phyloP scores from a whole-genome alignment of 1,140 invertebrate species.

The Metopolophium dirhodum region DNA sequence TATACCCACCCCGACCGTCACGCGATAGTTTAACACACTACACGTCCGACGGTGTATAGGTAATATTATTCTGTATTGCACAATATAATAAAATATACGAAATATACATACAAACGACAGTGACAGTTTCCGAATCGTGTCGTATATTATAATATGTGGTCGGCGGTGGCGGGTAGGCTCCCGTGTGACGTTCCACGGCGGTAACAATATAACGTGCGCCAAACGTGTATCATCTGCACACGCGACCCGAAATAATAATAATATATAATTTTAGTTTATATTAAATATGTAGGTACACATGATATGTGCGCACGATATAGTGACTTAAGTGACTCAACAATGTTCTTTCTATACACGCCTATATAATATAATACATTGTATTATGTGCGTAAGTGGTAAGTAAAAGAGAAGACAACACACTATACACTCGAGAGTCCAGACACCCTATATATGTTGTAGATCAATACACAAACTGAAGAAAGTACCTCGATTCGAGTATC shows the following conservation, averaged over 20 bases:
- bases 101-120: neutral
- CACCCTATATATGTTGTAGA: neutral
- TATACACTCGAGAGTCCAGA: neutral
- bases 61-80: neutral
- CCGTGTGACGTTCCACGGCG: neutral
- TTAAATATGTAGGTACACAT: neutral
- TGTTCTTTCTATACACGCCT: neutral
- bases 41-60: neutral
- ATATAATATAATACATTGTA: neutral
- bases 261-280: neutral
- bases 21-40: neutral
- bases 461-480: neutral
- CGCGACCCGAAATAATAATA: neutral
- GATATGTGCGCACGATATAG: neutral
- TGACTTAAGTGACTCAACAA: too few relatives aligned
- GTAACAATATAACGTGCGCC: neutral
- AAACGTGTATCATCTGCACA: neutral
- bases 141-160: neutral
- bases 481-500: neutral
- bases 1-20: neutral
- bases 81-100: too few relatives aligned
- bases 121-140: slow-evolving; percentile 1
- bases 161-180: neutral
- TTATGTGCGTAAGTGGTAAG: neutral
- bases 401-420: neutral